Base-by-base conservation (phyloP, 1,140 invertebrate species). In the Eupristina koningsbergeri region DNA sequence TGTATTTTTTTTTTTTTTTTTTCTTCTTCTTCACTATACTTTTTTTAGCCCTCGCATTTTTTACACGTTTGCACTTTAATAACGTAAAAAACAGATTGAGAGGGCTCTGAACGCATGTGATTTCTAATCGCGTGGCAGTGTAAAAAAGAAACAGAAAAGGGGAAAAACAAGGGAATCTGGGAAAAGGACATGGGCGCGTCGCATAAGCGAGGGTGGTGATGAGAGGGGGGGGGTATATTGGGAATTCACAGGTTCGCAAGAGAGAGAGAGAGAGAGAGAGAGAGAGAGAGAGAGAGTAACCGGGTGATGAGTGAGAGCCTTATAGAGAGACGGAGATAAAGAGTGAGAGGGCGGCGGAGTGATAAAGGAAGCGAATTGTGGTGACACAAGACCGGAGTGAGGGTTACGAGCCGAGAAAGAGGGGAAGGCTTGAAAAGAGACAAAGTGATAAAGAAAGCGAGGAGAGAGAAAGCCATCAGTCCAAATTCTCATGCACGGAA, bases 161-260 rank as follows among this genome's bases (percentile, higher is more conserved):
- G 36, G 34, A 29, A 41, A 67, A 50, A 74, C 8, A 26, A 73
- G 67, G 26, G 67, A 36, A 22, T n/a, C 69, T 19, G 47, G 73
- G 31, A 45, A 75, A 80, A 74, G 31, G 75, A 79, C 50, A 34
- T 34, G 67, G 67, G 58, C 80, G 53, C 69, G 53, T 75, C 71
- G 50, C 22, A 45, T 58, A 71, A 74, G 78, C 80, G 86, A 81
- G 86, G 86, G 84, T 76, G 86, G 80, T 85, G 86, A 83, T 76
- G 86, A 83, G 69, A 2, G 29, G 77, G 71, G 76, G 83, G 39
- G 73, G 13, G 36, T 64, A 64, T 74, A 74, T 67, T 41, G 77
- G 58, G 31, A 75, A 80, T 84, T 63, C 53, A 47, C 83, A n/a
- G 45, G 0, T 8, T 64, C 26, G 29, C 36, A 13, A 45, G 31